These are phyloP conservation scores for Rhagium mordax DNA, from an alignment of 2,888 invertebrate genomes.

Conservation along the genomic window DNA sequence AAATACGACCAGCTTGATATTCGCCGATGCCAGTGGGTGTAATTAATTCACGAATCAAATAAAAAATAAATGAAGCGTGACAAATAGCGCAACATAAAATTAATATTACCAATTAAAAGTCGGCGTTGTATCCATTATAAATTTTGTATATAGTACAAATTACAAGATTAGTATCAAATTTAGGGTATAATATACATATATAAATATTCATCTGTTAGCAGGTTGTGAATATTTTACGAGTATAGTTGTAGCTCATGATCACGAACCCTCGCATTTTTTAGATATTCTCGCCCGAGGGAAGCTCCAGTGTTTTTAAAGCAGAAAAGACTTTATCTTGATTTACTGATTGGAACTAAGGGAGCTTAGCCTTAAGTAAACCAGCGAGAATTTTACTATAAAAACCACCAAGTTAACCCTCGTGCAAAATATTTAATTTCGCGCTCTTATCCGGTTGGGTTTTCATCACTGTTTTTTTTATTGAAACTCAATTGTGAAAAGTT, in stretches of 20 bases:
- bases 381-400: slow-evolving; percentile 47
- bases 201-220: slow-evolving; percentile 53
- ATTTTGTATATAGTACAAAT: slow-evolving; percentile 28
- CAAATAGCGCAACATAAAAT: neutral
- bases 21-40: neutral
- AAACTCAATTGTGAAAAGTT: slow-evolving; percentile 11
- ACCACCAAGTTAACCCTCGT: slow-evolving; percentile 45
- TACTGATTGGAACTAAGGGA: slow-evolving; percentile 63
- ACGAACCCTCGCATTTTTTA: slow-evolving; percentile 49
- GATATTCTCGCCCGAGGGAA: slow-evolving; percentile 53
- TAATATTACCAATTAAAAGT: slow-evolving; percentile 16
- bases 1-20: neutral
- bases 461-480: slow-evolving; percentile 33
- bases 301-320: slow-evolving; percentile 62
- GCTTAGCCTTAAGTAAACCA: slow-evolving; percentile 57
- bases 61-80: neutral
- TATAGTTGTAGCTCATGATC: slow-evolving; percentile 47
- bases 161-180: slow-evolving; percentile 44
- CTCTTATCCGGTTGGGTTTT: slow-evolving; percentile 41
- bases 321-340: slow-evolving; percentile 64
- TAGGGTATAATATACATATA: slow-evolving; percentile 46
- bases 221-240: slow-evolving; percentile 52
- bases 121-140: slow-evolving; percentile 20
- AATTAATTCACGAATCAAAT: neutral
- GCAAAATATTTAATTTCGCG: slow-evolving; percentile 46